Conservation (phyloP, 2,113 vertebrate genomes). For the human region DNA sequence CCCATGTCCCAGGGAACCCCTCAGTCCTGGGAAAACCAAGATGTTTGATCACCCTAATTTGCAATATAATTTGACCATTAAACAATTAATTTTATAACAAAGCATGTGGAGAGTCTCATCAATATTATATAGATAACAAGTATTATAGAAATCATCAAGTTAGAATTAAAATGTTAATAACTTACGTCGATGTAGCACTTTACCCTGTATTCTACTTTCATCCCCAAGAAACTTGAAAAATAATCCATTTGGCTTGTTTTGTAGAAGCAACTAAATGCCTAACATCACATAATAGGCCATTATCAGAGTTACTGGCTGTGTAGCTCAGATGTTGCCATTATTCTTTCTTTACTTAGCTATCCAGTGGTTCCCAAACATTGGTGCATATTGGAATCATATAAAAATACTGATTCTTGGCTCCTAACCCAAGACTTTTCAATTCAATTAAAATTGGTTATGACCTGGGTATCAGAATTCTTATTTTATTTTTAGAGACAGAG, state of each 20-base stretch:
- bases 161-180: not conserved
- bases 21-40: not conserved
- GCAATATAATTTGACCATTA: not conserved
- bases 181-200: not conserved
- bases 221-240: not conserved
- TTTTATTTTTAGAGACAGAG: too few relatives aligned
- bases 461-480: not conserved
- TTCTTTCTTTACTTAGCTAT: not conserved
- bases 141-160: not conserved
- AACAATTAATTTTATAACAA: not conserved
- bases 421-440: not conserved
- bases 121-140: not conserved
- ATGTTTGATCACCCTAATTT: not conserved
- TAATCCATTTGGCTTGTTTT: not conserved
- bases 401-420: not conserved
- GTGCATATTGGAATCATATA: not conserved
- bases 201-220: not conserved
- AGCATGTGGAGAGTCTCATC: not conserved
- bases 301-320: not conserved
- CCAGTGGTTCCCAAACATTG: not conserved
- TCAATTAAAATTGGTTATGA: not conserved
- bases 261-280: not conserved
- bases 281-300: not conserved
- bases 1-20: not conserved
- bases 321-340: not conserved